A percentile compares a stretch with the other conserved stretches of the same genome.
Conservation (phyloP, 2,888 invertebrate species). For the Leucophenga montana region DNA sequence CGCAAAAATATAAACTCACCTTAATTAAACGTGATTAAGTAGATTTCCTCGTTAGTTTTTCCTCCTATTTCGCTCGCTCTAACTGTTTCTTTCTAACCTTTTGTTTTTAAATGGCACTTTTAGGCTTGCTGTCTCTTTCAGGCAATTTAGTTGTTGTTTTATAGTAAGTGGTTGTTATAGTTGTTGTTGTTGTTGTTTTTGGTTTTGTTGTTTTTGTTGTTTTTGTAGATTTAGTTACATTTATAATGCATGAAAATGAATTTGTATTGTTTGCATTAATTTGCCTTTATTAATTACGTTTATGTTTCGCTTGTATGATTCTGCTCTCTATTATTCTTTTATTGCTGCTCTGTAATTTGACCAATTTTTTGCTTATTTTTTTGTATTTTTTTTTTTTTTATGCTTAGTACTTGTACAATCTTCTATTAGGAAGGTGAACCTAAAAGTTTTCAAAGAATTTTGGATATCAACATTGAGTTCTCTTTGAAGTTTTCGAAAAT, state of each 20-base stretch:
- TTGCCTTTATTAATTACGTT: conserved; percentile 66
- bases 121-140: background rate
- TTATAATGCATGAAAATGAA: conserved; percentile 65
- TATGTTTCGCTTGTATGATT: conserved; percentile 40
- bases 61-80: conserved; percentile 60
- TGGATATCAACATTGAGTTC: no score
- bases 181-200: conserved; percentile 26
- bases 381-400: background rate
- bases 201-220: conserved; percentile 28
- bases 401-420: background rate
- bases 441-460: no score
- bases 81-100: conserved; percentile 9
- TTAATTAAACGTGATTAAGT: conserved; percentile 68
- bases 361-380: background rate
- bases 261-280: conserved; percentile 66
- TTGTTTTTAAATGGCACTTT: background rate
- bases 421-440: no score
- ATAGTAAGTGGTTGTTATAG: conserved; percentile 6
- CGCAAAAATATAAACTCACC: conserved; percentile 63
- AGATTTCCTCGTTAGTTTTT: conserved; percentile 63
- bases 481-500: no score
- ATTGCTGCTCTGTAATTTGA: conserved; percentile 9
- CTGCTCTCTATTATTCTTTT: background rate
- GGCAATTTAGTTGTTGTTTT: conserved; percentile 35
- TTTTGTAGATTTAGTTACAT: conserved; percentile 46